Conservation (phyloP, 2,113 vertebrate genomes). For the Neolamprologus brichardi region DNA sequence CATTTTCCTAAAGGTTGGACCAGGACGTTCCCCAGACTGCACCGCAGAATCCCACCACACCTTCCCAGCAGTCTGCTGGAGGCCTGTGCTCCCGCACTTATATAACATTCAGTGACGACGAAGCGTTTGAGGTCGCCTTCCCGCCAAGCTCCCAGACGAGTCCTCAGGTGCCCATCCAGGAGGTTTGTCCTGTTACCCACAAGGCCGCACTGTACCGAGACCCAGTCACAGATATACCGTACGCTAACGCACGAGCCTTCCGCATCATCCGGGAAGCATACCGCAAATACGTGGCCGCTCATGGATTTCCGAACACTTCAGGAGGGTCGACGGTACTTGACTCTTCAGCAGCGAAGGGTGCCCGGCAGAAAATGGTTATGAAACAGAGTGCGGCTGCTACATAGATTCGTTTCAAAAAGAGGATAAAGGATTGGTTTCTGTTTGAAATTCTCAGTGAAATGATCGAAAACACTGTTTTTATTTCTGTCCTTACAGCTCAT, state of each 20-base stretch:
- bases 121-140: slow-evolving; percentile 80
- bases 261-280: slow-evolving; percentile 94
- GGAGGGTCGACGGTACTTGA: slow-evolving; percentile 60
- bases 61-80: slow-evolving; percentile 49
- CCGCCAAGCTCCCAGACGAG: slow-evolving; percentile 29
- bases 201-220: slow-evolving; percentile 85
- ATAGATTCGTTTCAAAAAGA: not conserved
- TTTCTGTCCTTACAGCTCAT: not conserved
- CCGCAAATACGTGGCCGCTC: slow-evolving; percentile 88
- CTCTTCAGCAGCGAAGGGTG: slow-evolving; percentile 37
- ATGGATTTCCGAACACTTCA: slow-evolving; percentile 81
- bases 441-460: not conserved
- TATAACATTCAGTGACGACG: slow-evolving; percentile 90
- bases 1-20: slow-evolving; percentile 74
- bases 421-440: not conserved
- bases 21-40: slow-evolving; percentile 67
- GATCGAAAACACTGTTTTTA: not conserved
- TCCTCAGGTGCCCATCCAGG: slow-evolving; percentile 76
- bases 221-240: slow-evolving; percentile 93
- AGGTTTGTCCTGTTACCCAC: slow-evolving; percentile 92
- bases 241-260: slow-evolving; percentile 85
- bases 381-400: slow-evolving; percentile 67
- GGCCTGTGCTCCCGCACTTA: slow-evolving; percentile 86
- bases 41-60: slow-evolving; percentile 14
- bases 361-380: slow-evolving; percentile 82